Evolutionary conservation across 2,113 vertebrate genomes (phyloP).

Genomic region (Bombycilla garrulus): DNA sequence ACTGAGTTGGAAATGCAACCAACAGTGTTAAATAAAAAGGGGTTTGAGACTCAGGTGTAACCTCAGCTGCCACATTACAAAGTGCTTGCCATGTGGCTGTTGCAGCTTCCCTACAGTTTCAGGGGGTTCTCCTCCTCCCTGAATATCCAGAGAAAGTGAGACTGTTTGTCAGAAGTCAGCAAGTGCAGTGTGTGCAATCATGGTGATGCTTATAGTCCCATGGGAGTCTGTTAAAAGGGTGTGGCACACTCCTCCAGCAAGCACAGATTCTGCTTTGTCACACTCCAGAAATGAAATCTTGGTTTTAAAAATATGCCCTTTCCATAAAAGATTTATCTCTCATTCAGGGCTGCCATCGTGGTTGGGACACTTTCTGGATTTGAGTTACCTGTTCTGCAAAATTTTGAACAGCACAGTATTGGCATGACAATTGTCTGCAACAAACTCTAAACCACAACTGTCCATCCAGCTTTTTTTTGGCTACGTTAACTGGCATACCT

Average conservation of each 20-base stretch:
- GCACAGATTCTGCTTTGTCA: background rate
- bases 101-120: background rate
- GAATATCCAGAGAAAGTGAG: background rate
- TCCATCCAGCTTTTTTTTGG: background rate
- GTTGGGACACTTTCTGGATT: background rate
- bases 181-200: too few species aligned
- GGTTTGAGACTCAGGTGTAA: background rate
- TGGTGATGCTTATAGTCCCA: rapidly evolving
- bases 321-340: background rate
- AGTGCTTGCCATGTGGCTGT: background rate
- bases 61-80: background rate
- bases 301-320: background rate
- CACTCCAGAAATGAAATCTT: background rate
- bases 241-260: background rate
- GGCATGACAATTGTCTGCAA: background rate
- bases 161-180: rapidly evolving
- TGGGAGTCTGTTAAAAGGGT: background rate
- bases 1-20: background rate
- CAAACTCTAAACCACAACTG: background rate
- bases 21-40: background rate
- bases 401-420: background rate
- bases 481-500: background rate
- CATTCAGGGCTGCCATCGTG: background rate
- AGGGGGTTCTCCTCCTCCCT: background rate
- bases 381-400: background rate